Evolutionary conservation across 2,113 vertebrate species (phyloP), one percentile per base, ranked within the genome.

Genomic region (Scophthalmus maximus): DNA sequence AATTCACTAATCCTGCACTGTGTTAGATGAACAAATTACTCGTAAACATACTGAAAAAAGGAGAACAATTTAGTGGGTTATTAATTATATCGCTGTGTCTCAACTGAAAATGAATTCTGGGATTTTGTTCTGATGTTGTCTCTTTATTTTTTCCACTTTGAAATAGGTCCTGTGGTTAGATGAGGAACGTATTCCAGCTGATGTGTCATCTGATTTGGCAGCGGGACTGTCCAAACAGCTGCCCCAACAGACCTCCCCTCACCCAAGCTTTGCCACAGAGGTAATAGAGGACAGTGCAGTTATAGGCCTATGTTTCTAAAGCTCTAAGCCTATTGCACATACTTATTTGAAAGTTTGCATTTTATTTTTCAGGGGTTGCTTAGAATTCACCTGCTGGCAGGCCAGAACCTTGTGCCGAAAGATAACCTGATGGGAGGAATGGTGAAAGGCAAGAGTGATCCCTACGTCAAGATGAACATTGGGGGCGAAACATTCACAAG

Each of bases 361-460:
- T 15, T 5, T 50, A 12, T 18, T 57, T 34, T 79, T 59, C 67
- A 98, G 97, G 95, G 91, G 4, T 88, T 97, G 75, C 93, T 98
- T 55, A 93, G 96, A 56, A 95, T 98, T 74, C 96, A 97, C 38
- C 86, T 98, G 0, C 63, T 97, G 84, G 95, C 95, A 60, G 97
- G 94, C 8, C 94, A 96, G 88, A 93, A 97, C 80, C 92, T 98
- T 27, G 89, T 97, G 14, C 93, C 96, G 2, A 98, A 97, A 81
- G 97, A 98, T 82, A 97, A 96, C 81, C 75, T 96, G 85, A 91
- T 97, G 92, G 93, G 94, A 15, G 92, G 93, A 53, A 73, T 97
- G 89, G 92, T 97, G 59, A 95, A 96, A 88, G 96, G 96, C 63
- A 97, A 97, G 75, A 97, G 96, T 12, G 96, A 98, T 77, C 96